A percentile compares a stretch with the other conserved stretches of the same genome.
These are phyloP conservation scores for Myodes glareolus DNA, from an alignment of 2,113 vertebrate species.

Conservation along the genomic window DNA sequence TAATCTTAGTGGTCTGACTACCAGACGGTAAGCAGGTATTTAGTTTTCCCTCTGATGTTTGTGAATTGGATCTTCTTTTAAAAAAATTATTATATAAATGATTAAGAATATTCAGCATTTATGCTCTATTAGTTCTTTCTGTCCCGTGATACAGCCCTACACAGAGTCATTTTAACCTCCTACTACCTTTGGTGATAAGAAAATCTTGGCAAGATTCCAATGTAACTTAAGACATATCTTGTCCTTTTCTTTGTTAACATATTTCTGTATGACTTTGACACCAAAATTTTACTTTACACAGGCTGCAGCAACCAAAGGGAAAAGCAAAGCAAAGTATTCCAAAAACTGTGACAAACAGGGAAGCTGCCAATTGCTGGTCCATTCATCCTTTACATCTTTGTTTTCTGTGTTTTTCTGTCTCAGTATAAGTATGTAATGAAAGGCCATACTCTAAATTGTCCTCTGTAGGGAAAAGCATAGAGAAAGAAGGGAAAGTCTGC, in stretches of 20 bases:
- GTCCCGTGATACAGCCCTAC: conserved; percentile 24
- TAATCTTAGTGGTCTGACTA: conserved; percentile 52
- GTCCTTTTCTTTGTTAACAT: conserved; percentile 43
- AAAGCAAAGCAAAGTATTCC: conserved; percentile 11
- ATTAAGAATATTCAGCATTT: conserved; percentile 39
- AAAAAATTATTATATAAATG: conserved; percentile 22
- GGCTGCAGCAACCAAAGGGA: background rate
- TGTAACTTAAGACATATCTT: background rate
- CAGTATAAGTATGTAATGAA: background rate
- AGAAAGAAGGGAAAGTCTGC: background rate
- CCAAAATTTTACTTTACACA: background rate
- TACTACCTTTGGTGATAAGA: conserved; percentile 16
- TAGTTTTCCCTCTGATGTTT: conserved; percentile 33
- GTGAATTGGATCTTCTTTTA: background rate
- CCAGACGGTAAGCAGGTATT: background rate
- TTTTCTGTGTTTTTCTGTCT: conserved; percentile 37
- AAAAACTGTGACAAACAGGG: background rate
- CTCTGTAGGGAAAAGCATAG: background rate
- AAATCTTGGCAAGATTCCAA: conserved; percentile 55
- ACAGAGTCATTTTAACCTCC: conserved; percentile 45
- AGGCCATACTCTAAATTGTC: background rate
- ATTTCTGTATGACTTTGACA: background rate
- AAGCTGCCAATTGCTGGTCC: background rate
- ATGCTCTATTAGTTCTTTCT: conserved; percentile 45
- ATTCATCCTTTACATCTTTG: background rate